Percentiles rank a stretch among this genome's conserved stretches.
Evolutionary conservation across 2,888 invertebrate species (phyloP).

Genomic region (Emmelina monodactyla): DNA sequence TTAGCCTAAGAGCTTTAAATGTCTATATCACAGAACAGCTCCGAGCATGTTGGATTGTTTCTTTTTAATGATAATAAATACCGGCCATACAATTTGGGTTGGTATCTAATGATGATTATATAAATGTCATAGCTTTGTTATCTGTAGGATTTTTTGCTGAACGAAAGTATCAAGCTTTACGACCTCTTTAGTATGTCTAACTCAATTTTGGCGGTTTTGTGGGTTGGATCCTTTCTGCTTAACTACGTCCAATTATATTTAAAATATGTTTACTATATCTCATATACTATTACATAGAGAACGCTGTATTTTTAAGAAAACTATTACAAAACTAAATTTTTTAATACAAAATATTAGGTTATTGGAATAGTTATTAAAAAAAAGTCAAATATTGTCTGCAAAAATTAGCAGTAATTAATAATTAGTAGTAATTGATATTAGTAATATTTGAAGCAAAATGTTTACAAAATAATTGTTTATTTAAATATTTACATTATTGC

Average conservation of each 20-base stretch:
- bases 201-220: neutral
- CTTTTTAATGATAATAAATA: neutral
- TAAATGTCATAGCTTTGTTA: neutral
- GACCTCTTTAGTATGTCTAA: neutral
- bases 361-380: too few species aligned
- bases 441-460: too few species aligned
- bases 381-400: too few species aligned
- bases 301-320: too few species aligned
- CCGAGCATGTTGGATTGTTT: neutral
- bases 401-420: too few species aligned
- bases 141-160: neutral
- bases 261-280: too few species aligned
- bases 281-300: too few species aligned
- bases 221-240: neutral
- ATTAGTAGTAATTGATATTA: too few species aligned
- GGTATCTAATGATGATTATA: neutral
- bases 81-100: neutral
- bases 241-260: neutral
- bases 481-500: too few species aligned
- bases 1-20: neutral
- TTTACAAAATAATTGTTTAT: too few species aligned
- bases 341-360: too few species aligned
- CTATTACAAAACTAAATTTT: too few species aligned
- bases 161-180: neutral
- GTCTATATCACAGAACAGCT: neutral